phyloP scores from a whole-genome alignment of 2,888 invertebrate genomes.

The Litoditis marina region DNA sequence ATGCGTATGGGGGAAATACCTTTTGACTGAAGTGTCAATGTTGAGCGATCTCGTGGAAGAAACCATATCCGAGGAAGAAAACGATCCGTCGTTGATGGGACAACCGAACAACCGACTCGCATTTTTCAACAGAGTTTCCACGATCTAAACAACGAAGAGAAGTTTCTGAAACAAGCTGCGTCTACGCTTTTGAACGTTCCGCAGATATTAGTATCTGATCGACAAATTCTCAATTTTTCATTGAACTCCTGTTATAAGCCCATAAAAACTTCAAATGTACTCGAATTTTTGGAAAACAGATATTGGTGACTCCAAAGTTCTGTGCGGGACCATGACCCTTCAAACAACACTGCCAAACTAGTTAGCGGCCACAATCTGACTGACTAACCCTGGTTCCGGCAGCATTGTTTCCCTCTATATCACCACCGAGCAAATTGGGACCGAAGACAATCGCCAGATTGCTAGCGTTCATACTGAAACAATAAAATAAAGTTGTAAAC shows the following conservation, averaged over 20 bases:
- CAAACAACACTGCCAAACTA: neutral
- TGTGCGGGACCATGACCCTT: too few species aligned
- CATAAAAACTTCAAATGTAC: too few species aligned
- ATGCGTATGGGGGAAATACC: neutral
- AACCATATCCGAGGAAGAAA: neutral
- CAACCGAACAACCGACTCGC: constrained; percentile 33
- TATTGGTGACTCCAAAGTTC: too few species aligned
- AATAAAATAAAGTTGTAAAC: neutral
- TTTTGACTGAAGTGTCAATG: neutral
- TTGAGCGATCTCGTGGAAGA: neutral
- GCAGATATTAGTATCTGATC: too few species aligned
- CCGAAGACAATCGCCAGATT: constrained; percentile 95
- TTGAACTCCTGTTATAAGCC: too few species aligned
- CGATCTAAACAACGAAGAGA: constrained; percentile 22
- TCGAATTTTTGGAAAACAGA: too few species aligned
- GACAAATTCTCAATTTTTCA: too few species aligned
- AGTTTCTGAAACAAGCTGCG: too few species aligned
- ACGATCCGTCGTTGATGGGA: constrained; percentile 1
- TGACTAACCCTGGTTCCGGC: constrained; percentile 9
- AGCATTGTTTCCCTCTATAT: constrained; percentile 38
- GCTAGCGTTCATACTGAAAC: constrained; percentile 84
- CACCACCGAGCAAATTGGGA: constrained; percentile 80
- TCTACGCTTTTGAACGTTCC: too few species aligned
- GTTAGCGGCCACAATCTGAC: neutral
- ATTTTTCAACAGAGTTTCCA: constrained; percentile 38